Conservation (phyloP, 2,797 vertebrate species). For the Falco biarmicus region DNA sequence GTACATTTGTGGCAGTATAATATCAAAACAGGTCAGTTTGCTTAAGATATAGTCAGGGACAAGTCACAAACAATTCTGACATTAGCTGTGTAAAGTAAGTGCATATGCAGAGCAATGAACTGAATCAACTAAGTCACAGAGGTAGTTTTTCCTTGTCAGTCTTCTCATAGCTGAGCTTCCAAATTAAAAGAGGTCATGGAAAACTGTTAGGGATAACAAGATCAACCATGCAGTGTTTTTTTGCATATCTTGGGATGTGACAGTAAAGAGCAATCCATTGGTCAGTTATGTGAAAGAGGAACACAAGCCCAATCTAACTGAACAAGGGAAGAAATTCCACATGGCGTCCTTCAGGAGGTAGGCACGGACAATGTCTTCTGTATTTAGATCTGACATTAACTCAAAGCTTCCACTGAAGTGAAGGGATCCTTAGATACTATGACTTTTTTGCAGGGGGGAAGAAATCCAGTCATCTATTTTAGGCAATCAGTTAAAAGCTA, state of each 20-base stretch:
- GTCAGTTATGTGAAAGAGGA: neutral
- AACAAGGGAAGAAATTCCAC: neutral
- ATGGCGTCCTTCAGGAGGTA: neutral
- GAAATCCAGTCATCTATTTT: neutral
- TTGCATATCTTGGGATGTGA: neutral
- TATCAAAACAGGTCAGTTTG: neutral
- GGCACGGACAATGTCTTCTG: neutral
- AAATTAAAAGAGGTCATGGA: neutral
- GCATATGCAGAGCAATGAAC: neutral
- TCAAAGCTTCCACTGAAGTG: neutral
- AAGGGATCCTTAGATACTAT: neutral
- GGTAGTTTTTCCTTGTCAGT: neutral
- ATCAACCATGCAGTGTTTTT: accelerated
- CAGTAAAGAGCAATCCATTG: neutral
- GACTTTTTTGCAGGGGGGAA: accelerated
- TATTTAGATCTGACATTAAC: neutral
- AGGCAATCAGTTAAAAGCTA: neutral
- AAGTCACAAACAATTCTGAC: neutral
- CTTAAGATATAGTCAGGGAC: neutral
- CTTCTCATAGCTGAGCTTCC: neutral
- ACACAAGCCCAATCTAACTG: neutral
- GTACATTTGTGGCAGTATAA: neutral
- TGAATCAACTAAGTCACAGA: neutral
- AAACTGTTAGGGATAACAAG: neutral
- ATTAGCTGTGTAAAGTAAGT: neutral